A percentile compares a stretch with the other conserved stretches of the same genome.
phyloP scores from a whole-genome alignment of 1,140 invertebrate species.

The Cataglyphis hispanica region DNA sequence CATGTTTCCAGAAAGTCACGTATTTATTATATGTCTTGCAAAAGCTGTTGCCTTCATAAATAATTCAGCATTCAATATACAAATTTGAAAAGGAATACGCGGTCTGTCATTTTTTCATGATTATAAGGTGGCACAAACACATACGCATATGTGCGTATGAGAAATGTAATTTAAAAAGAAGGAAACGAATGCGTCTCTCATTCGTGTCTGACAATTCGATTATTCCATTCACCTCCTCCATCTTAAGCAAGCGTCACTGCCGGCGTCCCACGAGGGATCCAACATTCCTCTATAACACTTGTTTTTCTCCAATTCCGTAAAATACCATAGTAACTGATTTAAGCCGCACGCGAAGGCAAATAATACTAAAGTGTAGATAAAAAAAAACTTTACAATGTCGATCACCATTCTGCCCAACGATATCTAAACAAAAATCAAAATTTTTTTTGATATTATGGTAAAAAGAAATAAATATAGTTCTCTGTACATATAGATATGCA shows the following conservation, averaged over 20 bases:
- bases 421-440: conserved; percentile 87
- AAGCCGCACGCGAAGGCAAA: conserved; percentile 95
- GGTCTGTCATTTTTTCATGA: conserved; percentile 28
- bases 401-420: conserved; percentile 94
- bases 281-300: conserved; percentile 90
- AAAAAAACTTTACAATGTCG: conserved; percentile 96
- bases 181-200: background rate
- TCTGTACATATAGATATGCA: too few relatives aligned
- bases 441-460: background rate
- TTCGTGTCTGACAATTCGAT: conserved; percentile 19
- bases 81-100: background rate
- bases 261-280: conserved; percentile 89
- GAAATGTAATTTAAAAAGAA: background rate
- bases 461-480: background rate
- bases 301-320: conserved; percentile 92
- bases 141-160: too few relatives aligned
- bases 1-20: background rate
- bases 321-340: conserved; percentile 97
- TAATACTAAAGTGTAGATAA: conserved; percentile 93
- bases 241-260: conserved; percentile 91
- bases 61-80: conserved; percentile 13
- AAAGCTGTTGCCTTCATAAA: background rate
- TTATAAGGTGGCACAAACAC: background rate
- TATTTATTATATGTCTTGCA: background rate
- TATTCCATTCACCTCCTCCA: conserved; percentile 89